Evolutionary conservation across 2,888 invertebrate genomes (phyloP), one percentile per base, ranked within the genome.

Genomic region (Eilema griseolum): DNA sequence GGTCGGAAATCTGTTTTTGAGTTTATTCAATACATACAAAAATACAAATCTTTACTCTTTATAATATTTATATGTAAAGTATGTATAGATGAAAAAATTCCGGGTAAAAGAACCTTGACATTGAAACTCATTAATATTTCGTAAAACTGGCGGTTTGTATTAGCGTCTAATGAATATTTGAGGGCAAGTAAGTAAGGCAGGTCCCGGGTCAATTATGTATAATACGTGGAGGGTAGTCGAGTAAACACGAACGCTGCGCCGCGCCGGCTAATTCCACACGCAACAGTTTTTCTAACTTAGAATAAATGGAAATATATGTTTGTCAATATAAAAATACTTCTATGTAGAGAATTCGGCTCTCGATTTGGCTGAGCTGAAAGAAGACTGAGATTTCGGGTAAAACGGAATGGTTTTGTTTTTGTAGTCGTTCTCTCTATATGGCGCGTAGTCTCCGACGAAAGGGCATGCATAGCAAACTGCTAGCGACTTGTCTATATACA

Each of bases 41-140:
- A n/a, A n/a, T n/a, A n/a, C n/a, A n/a, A n/a, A n/a, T n/a, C n/a
- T n/a, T n/a, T n/a, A n/a, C n/a, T n/a, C n/a, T n/a, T n/a, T n/a
- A n/a, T n/a, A n/a, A n/a, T n/a, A n/a, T n/a, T n/a, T n/a, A n/a
- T n/a, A n/a, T n/a, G n/a, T n/a, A n/a, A n/a, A n/a, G n/a, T n/a
- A n/a, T n/a, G n/a, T n/a, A n/a, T n/a, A n/a, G n/a, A n/a, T n/a
- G 7, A 20, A 46, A 4, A 46, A 46, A 46, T 46, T 46, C 5
- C 3, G 20, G 20, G 46, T 20, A 46, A 52, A 52, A 52, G 8
- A 52, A 52, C 52, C n/a, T 52, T 52, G 52, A 52, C 52, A 8
- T 52, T 52, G 52, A 52, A 46, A n/a, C n/a, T 52, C 52, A 52
- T 52, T 52, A 52, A 52, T 52, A 52, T 52, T 52, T 52, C n/a